Percentiles rank a stretch among this genome's conserved stretches.
These are phyloP conservation scores for Atrina japonica DNA, from an alignment of 2,888 invertebrate genomes.

Conservation along the genomic window DNA sequence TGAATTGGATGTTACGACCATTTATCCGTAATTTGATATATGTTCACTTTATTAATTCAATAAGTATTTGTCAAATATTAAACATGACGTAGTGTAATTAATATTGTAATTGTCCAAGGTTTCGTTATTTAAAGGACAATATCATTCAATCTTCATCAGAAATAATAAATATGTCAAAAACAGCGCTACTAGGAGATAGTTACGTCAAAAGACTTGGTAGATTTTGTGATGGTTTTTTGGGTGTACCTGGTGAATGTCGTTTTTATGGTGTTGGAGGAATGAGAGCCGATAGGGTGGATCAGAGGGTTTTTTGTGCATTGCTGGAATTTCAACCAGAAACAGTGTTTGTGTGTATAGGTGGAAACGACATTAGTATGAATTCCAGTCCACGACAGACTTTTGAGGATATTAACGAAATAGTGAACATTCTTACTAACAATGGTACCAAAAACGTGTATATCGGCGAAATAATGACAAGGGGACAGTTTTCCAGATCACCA, in stretches of 20 bases:
- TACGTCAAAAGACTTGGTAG: slow-evolving; percentile 9
- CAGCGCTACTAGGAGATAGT: slow-evolving; percentile 11
- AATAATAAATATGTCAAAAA: slow-evolving; percentile 5
- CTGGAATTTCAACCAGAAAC: slow-evolving; percentile 1
- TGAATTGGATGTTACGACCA: too few relatives aligned
- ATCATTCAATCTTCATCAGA: too few relatives aligned
- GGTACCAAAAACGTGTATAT: slow-evolving; percentile 5
- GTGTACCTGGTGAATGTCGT: background rate
- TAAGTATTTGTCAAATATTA: too few relatives aligned
- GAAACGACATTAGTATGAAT: background rate
- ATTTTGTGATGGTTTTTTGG: slow-evolving; percentile 2
- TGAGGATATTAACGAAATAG: background rate
- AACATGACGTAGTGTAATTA: too few relatives aligned
- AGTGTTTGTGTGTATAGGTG: background rate
- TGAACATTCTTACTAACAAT: too few relatives aligned
- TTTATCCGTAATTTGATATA: too few relatives aligned
- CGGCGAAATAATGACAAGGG: background rate
- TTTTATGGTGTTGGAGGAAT: slow-evolving; percentile 11
- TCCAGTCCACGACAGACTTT: background rate
- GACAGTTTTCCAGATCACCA: slow-evolving; percentile 1
- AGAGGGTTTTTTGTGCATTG: background rate
- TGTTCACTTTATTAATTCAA: too few relatives aligned
- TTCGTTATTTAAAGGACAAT: too few relatives aligned
- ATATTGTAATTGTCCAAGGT: too few relatives aligned
- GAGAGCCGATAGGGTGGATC: background rate